Conservation (phyloP, 2,797 vertebrate species). For the Esox masquinongy region DNA sequence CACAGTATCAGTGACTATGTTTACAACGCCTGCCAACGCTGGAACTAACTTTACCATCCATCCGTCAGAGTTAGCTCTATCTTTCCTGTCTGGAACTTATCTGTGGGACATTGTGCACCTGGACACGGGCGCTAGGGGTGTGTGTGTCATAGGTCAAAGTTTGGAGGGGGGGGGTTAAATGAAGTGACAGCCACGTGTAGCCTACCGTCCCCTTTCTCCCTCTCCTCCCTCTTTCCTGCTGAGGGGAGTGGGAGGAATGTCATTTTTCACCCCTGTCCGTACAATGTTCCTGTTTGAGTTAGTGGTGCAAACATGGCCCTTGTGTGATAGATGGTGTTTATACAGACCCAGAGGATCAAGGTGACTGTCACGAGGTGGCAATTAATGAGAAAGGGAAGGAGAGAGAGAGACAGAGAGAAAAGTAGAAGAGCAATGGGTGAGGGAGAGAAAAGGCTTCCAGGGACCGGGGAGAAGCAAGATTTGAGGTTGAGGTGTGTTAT, state of each 20-base stretch:
- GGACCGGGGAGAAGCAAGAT: background rate
- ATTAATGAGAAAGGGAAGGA: background rate
- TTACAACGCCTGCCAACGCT: conserved; percentile 37
- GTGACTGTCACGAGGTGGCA: conserved; percentile 47
- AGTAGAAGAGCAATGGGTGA: conserved; percentile 47
- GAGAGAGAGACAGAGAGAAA: conserved; percentile 16
- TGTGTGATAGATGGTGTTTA: conserved; percentile 70
- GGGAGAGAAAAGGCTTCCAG: conserved; percentile 38
- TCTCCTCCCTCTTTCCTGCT: background rate
- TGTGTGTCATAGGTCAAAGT: conserved; percentile 34
- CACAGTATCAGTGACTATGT: conserved; percentile 61
- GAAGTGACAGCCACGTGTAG: conserved; percentile 46
- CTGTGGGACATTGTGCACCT: conserved; percentile 65
- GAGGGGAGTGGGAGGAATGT: conserved; percentile 53
- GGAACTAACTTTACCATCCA: conserved; percentile 4
- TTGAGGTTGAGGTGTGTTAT: background rate
- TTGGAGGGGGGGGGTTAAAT: conserved; percentile 39
- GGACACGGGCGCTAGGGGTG: conserved; percentile 36
- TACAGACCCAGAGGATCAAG: conserved; percentile 66
- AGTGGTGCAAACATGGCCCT: conserved; percentile 63
- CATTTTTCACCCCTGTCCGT: conserved; percentile 59
- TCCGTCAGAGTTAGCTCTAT: conserved; percentile 41
- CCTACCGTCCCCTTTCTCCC: conserved; percentile 1
- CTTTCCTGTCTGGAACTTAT: conserved; percentile 57
- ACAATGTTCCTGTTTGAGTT: conserved; percentile 72